Evolutionary conservation across 2,113 vertebrate genomes (phyloP).

Genomic region (Orycteropus afer): DNA sequence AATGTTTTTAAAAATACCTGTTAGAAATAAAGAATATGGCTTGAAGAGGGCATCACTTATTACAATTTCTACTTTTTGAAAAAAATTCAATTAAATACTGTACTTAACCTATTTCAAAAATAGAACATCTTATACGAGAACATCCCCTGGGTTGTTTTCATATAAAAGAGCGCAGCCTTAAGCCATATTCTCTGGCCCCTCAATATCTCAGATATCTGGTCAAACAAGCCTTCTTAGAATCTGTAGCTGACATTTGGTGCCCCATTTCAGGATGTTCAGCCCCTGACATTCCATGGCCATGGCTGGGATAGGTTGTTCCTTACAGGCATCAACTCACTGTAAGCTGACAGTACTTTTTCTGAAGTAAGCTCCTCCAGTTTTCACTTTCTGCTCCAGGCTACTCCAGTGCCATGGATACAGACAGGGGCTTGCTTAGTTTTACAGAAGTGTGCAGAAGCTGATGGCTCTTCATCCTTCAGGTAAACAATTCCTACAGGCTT

Average conservation of each 20-base stretch:
- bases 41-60: neutral
- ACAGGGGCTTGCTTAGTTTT: neutral
- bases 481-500: neutral
- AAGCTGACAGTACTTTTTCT: neutral
- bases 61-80: neutral
- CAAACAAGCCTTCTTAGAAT: neutral
- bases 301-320: too few relatives aligned
- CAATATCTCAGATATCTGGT: neutral
- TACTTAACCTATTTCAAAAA: neutral
- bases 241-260: too few relatives aligned
- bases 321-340: neutral
- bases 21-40: neutral
- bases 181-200: neutral
- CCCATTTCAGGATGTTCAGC: neutral
- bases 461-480: neutral
- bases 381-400: neutral
- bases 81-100: neutral
- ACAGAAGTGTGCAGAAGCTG: neutral
- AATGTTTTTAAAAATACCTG: neutral
- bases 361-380: neutral
- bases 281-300: neutral
- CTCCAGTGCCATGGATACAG: neutral
- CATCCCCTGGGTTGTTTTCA: neutral
- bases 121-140: neutral
- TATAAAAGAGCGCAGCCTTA: neutral